These are phyloP conservation scores for Zootoca vivipara DNA, from an alignment of 2,113 vertebrate species.

Conservation along the genomic window DNA sequence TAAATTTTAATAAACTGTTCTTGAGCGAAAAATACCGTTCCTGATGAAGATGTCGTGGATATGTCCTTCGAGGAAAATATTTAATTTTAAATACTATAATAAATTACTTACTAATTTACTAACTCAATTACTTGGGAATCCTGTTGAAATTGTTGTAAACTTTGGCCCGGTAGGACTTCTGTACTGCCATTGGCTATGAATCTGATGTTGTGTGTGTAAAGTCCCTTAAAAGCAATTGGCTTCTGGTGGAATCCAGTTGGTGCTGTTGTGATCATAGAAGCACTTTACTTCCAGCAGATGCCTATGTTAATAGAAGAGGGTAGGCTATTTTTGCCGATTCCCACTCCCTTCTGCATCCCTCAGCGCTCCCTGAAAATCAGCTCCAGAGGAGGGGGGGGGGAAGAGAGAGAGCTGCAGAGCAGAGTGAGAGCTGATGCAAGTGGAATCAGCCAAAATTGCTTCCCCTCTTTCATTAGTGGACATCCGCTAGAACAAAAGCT, in stretches of 20 bases:
- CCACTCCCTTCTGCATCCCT: no score
- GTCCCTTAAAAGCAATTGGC: background rate
- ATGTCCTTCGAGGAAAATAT: background rate
- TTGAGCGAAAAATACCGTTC: background rate
- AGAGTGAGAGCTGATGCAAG: no score
- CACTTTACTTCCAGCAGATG: background rate
- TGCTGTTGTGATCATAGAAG: background rate
- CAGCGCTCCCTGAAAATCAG: no score
- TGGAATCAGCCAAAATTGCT: no score
- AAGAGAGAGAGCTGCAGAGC: no score
- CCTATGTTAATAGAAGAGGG: no score
- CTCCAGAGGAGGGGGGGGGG: no score
- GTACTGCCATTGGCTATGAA: background rate
- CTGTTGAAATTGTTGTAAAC: background rate
- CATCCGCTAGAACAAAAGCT: no score
- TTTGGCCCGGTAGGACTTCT: background rate
- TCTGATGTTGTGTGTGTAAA: background rate
- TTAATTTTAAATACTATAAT: background rate
- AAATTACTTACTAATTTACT: background rate
- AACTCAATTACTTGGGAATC: background rate
- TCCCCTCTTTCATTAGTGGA: no score
- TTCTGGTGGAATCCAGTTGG: background rate
- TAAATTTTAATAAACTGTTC: background rate
- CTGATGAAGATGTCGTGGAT: background rate
- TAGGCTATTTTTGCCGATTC: no score